phyloP scores from a whole-genome alignment of 1,140 invertebrate genomes.

The Apocrypta bakeri region DNA sequence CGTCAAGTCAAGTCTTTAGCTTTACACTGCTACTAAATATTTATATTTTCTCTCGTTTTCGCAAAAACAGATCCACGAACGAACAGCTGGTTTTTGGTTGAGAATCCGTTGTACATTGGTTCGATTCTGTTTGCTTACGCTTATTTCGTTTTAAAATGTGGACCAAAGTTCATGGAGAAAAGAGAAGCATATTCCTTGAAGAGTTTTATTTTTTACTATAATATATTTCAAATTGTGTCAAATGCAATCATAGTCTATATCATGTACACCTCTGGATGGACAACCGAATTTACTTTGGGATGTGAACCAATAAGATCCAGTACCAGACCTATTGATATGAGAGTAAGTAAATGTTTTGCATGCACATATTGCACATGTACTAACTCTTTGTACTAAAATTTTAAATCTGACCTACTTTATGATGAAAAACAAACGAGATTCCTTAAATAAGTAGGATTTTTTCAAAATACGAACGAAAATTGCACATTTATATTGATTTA shows the following conservation, averaged over 20 bases:
- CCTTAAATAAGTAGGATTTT: too few relatives aligned
- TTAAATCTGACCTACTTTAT: too few relatives aligned
- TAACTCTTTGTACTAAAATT: too few relatives aligned
- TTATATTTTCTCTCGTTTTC: not conserved
- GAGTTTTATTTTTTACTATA: constrained; percentile 76
- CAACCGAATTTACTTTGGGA: constrained; percentile 53
- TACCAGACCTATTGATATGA: not conserved
- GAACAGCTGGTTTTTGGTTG: constrained; percentile 76
- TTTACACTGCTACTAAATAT: not conserved
- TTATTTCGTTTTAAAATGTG: constrained; percentile 72
- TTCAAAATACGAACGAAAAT: too few relatives aligned
- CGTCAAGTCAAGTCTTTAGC: not conserved
- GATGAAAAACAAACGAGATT: too few relatives aligned
- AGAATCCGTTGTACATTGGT: constrained; percentile 72
- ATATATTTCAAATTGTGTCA: constrained; percentile 76
- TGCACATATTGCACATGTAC: not conserved
- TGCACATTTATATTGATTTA: too few relatives aligned
- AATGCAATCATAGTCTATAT: constrained; percentile 72
- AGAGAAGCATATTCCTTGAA: constrained; percentile 77
- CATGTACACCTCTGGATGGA: constrained; percentile 56
- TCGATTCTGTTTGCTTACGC: constrained; percentile 72
- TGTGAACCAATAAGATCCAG: constrained; percentile 56
- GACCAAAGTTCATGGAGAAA: constrained; percentile 78
- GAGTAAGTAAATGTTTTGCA: constrained; percentile 36
- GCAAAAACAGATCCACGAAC: constrained; percentile 63